These are phyloP conservation scores for Bombus cullumanus DNA, from an alignment of 1,140 invertebrate genomes.

Conservation along the genomic window DNA sequence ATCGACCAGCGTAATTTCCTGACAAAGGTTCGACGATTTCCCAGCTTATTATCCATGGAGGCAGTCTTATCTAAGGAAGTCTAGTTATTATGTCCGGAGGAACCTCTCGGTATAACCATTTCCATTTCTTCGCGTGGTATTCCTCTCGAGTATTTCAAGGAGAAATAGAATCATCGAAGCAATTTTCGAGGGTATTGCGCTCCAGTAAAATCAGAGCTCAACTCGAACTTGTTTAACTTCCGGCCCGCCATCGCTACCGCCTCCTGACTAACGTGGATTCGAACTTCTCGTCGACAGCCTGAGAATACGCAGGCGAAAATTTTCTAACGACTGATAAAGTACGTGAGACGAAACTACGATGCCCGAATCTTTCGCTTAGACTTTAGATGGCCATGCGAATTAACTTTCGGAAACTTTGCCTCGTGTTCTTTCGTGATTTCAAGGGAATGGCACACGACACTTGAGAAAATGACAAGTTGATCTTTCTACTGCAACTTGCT, in stretches of 20 bases:
- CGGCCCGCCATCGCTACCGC: neutral
- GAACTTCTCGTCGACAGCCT: neutral
- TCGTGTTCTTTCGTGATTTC: neutral
- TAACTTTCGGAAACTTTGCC: neutral
- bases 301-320: neutral
- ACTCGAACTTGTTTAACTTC: constrained; percentile 1
- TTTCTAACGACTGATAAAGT: neutral
- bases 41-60: neutral
- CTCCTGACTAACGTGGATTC: neutral
- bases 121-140: neutral
- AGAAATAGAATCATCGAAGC: neutral
- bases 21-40: neutral
- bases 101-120: too few species aligned
- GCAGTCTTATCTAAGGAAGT: too few species aligned
- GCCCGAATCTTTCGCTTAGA: neutral
- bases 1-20: constrained; percentile 13
- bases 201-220: neutral
- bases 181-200: constrained; percentile 7
- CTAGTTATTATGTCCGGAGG: too few species aligned
- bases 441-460: neutral
- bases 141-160: neutral
- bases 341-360: constrained; percentile 7
- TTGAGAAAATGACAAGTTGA: too few species aligned
- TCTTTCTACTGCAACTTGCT: too few species aligned
- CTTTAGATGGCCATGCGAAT: neutral